A percentile compares a stretch with the other conserved stretches of the same genome.
These are phyloP conservation scores for Eubasilissa regina DNA, from an alignment of 1,140 invertebrate genomes.

Conservation along the genomic window DNA sequence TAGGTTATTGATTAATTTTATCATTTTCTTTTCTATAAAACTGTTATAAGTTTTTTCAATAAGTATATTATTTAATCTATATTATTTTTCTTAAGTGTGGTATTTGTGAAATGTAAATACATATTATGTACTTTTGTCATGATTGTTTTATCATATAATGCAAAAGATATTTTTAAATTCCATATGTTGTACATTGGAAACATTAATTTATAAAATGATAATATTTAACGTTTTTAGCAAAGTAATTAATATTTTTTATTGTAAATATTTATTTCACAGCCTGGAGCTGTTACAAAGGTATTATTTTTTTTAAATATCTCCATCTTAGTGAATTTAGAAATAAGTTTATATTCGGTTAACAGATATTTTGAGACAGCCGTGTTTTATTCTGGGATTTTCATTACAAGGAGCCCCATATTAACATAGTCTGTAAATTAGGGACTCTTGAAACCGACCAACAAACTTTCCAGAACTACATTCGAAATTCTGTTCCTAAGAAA, in stretches of 20 bases:
- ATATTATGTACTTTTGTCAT: conserved; percentile 32
- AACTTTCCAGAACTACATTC: neutral
- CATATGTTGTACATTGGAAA: conserved; percentile 41
- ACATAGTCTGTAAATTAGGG: neutral
- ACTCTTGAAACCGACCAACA: conserved; percentile 1
- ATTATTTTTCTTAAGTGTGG: conserved; percentile 41
- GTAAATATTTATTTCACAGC: conserved; percentile 53
- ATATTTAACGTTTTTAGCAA: conserved; percentile 32
- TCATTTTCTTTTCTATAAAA: conserved; percentile 40
- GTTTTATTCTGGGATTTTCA: neutral
- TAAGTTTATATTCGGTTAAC: conserved; percentile 26
- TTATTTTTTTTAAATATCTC: conserved; percentile 31
- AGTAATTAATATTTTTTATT: conserved; percentile 41
- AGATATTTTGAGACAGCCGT: neutral
- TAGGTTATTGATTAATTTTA: conserved; percentile 51
- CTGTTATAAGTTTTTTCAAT: conserved; percentile 40
- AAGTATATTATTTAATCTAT: conserved; percentile 33
- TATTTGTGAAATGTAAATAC: conserved; percentile 50
- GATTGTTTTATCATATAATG: conserved; percentile 38
- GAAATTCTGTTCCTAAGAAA: too few relatives aligned
- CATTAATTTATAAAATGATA: conserved; percentile 29
- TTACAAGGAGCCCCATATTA: conserved; percentile 22
- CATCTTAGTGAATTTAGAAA: conserved; percentile 46
- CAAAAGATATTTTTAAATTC: conserved; percentile 45
- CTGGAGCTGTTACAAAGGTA: conserved; percentile 46